Evolutionary conservation across 2,113 vertebrate genomes (phyloP), one percentile per base, ranked within the genome.

Genomic region (Macaca mulatta): DNA sequence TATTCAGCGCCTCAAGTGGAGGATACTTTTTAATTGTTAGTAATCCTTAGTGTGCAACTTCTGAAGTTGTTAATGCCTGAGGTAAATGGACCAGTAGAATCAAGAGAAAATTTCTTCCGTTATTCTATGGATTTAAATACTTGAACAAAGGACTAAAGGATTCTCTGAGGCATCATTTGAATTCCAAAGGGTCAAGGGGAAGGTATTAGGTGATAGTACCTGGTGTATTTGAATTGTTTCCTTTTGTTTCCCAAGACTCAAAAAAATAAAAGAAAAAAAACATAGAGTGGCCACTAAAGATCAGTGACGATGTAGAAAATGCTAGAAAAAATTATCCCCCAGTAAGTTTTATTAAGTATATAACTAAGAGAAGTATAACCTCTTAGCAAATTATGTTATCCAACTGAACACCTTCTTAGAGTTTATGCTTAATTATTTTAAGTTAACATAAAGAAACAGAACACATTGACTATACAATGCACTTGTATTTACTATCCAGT

Each of bases 371-470:
- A 89, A 78, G 2, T 55, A 52, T 38, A n/a, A 75, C 6, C 8
- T 93, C 16, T 94, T 52, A 64, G 64, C 18, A 90, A 87, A 90
- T 78, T 17, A 90, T 70, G 75, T 13, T 16, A 52, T 48, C 32
- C 2, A 82, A 27, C 35, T 45, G 27, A 57, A 96, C 72, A 45
- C 0, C 9, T 67, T 59, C 14, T 80, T 77, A 30, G 9, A 3
- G 2, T 59, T 40, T 90, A 8, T 85, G 22, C 40, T 77, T 61
- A 95, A 87, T 79, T 87, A 17, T 82, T 90, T 96, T 72, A 78
- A 86, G 52, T 70, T 90, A 94, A 89, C 40, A 77, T 74, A 35
- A 77, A 93, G 17, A 23, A 69, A 96, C 6, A 82, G 86, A 94
- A 87, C 45, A 55, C 40, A 64, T 57, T 94, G 30, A 88, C 35